Percentiles rank a stretch among this genome's conserved stretches.
Evolutionary conservation across 1,140 invertebrate genomes (phyloP).

Genomic region (Zophobas morio): DNA sequence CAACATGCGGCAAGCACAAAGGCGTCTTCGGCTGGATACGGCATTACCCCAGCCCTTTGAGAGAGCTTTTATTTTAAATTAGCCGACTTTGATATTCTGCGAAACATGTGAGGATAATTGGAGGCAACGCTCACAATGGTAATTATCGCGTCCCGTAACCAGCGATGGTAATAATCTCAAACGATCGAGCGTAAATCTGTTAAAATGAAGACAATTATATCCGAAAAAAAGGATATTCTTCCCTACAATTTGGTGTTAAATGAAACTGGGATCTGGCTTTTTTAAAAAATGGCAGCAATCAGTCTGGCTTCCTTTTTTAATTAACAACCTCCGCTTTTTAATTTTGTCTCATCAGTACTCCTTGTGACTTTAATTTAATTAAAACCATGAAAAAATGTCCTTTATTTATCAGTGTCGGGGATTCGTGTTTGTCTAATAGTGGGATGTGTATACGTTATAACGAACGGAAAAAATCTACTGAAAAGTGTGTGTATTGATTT

Average conservation of each 20-base stretch:
- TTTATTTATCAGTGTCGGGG: conserved; percentile 57
- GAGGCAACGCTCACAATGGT: conserved; percentile 51
- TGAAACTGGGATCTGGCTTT: conserved; percentile 11
- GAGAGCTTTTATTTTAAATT: conserved; percentile 55
- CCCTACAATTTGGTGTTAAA: neutral
- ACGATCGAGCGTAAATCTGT: conserved; percentile 25
- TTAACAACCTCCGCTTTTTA: conserved; percentile 62
- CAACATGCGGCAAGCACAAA: conserved; percentile 55
- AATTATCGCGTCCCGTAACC: conserved; percentile 50
- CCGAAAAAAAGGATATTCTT: neutral
- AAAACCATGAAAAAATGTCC: conserved; percentile 57
- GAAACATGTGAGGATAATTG: conserved; percentile 56
- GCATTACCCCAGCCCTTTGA: conserved; percentile 47
- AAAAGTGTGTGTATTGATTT: no score
- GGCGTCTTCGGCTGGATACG: conserved; percentile 52
- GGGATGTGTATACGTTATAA: conserved; percentile 1
- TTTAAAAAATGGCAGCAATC: conserved; percentile 59
- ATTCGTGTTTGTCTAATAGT: conserved; percentile 11
- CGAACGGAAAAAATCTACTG: no score
- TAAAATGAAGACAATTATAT: conserved; percentile 21
- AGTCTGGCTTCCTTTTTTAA: conserved; percentile 61
- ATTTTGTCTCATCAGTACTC: conserved; percentile 61
- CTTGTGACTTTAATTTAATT: conserved; percentile 63
- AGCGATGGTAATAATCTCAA: conserved; percentile 29
- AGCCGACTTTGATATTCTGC: conserved; percentile 54